Base-by-base conservation (phyloP, 2,888 invertebrate genomes). In the Omphaloscelis lunosa region DNA sequence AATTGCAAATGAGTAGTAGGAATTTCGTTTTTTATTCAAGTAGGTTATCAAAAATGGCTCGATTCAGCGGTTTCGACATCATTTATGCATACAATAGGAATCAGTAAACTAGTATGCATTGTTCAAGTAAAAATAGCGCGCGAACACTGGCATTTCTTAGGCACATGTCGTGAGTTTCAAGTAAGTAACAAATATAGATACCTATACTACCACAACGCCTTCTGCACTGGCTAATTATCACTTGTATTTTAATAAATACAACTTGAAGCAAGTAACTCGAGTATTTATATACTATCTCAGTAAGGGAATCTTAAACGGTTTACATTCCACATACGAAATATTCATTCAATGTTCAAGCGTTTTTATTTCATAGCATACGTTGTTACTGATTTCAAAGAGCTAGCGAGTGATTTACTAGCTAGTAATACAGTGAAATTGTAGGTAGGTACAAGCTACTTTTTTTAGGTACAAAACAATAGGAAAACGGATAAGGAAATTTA, bases 1-100 rank as follows among this genome's bases (percentile, higher is more conserved):
- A 81, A 62, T 39, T 79, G 45, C 51, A 73, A 70, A 56, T 68
- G 17, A 59, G 53, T n/a, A 17, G 65, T 39, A 72, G n/a, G 68
- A 63, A 67, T 72, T 71, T 63, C 17, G 56, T 63, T 80, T 80
- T 77, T 58, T 59, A 81, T 66, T 72, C 56, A 77, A 74, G 66
- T 80, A 69, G 80, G 77, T 79, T 86, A 84, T 84, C 82, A 77
- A 80, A 78, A 85, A 67, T 67, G 68, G 62, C 39, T 58, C 72
- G 70, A 61, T 61, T 74, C 74, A 59, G 61, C 72, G 65, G 69
- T 81, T 77, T 84, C 63, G 29, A 77, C 82, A 86, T 77, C 17
- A 20, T 69, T 72, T 59, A 61, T 68, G 45, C 53, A 80, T 51
- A 71, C 63, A 72, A 79, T 80, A 66, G 72, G 71, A 71, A 75